These are phyloP conservation scores for Cryptophagus acutangulus DNA, from an alignment of 2,888 invertebrate genomes.

Conservation along the genomic window DNA sequence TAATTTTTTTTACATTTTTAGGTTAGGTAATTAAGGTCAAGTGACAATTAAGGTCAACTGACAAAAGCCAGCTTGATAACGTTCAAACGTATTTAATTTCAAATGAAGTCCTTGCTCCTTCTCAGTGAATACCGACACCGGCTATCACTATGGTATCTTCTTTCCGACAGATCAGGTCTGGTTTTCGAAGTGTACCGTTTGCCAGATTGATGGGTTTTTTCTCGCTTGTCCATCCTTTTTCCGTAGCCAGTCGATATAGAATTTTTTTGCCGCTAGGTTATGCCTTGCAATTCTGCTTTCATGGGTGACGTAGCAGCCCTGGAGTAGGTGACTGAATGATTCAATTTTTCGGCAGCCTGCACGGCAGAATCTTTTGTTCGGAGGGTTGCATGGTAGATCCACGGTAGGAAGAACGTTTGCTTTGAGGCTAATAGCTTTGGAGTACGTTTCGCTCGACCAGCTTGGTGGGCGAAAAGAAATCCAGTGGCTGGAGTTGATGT, in stretches of 20 bases:
- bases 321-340: conserved; percentile 27
- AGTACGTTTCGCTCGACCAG: conserved; percentile 29
- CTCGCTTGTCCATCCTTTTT: conserved; percentile 19
- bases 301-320: conserved; percentile 26
- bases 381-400: conserved; percentile 33
- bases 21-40: too few species aligned
- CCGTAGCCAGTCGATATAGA: conserved; percentile 14
- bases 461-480: conserved; percentile 21
- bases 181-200: conserved; percentile 15
- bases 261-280: conserved; percentile 14
- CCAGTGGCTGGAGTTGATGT: conserved; percentile 16
- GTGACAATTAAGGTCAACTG: too few species aligned
- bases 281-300: conserved; percentile 19
- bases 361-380: conserved; percentile 22
- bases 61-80: too few species aligned
- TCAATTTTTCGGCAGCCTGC: conserved; percentile 22
- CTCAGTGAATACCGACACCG: conserved; percentile 15
- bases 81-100: too few species aligned
- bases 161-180: conserved; percentile 16
- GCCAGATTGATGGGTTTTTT: conserved; percentile 24
- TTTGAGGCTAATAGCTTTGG: conserved; percentile 29
- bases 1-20: too few species aligned
- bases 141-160: conserved; percentile 11
- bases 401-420: conserved; percentile 30
- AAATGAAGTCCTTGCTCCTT: too few species aligned